Evolutionary conservation across 2,797 vertebrate species (phyloP).

Genomic region (Momotus momota): DNA sequence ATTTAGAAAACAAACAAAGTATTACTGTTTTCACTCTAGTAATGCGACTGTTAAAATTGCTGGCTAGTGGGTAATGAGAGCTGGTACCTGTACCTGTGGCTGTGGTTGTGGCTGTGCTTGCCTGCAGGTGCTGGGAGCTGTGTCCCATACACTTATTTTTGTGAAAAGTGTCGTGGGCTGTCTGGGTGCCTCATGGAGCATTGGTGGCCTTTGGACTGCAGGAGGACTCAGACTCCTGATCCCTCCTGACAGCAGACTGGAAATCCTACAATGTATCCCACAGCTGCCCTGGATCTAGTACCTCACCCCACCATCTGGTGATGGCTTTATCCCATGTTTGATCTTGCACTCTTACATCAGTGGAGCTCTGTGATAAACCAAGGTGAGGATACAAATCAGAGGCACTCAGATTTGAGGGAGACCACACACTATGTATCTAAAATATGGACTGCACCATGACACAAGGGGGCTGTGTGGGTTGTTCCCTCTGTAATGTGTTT

Average conservation of each 20-base stretch:
- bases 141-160: not conserved
- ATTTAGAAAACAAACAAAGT: not conserved
- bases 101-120: not conserved
- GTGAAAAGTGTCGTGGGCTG: not conserved
- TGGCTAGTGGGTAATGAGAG: not conserved
- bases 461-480: not conserved
- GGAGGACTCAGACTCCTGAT: not conserved
- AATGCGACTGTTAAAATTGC: not conserved
- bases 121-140: not conserved
- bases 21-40: slow-evolving; percentile 6
- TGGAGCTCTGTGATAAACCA: not conserved
- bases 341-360: not conserved
- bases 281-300: not conserved
- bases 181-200: not conserved
- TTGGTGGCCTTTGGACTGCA: fast-evolving
- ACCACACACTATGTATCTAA: not conserved
- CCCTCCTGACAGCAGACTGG: not conserved
- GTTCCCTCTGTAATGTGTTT: not conserved
- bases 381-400: not conserved
- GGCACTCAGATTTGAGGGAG: not conserved
- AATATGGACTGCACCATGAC: not conserved
- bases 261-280: not conserved
- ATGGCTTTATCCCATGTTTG: not conserved
- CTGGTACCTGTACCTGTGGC: not conserved
- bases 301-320: not conserved